Conservation (phyloP, 2,888 invertebrate genomes). For the Drepana falcataria region DNA sequence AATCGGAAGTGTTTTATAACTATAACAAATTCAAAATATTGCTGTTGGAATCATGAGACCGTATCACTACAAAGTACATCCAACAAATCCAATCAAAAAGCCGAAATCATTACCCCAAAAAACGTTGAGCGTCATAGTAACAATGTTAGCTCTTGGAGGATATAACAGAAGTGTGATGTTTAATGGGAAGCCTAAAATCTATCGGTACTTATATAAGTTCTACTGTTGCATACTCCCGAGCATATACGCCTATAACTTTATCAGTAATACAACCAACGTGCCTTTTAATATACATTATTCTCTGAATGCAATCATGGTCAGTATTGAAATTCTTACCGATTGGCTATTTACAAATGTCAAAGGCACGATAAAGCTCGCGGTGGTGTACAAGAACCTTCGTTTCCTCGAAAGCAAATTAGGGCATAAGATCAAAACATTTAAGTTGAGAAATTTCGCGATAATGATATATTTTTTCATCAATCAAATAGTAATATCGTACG, state of each 20-base stretch:
- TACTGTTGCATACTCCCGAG: neutral
- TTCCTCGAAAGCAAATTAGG: neutral
- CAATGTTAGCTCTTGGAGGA: neutral
- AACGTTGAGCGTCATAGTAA: neutral
- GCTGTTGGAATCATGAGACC: neutral
- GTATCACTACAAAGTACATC: neutral
- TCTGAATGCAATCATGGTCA: neutral
- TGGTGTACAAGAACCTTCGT: neutral
- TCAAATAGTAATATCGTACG: neutral
- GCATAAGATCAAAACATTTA: neutral
- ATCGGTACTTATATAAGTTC: neutral
- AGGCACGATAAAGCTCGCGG: neutral
- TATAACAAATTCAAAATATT: too few relatives aligned
- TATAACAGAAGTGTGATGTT: slow-evolving; percentile 1
- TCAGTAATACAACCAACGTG: neutral
- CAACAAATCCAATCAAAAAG: neutral
- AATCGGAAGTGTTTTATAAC: too few relatives aligned
- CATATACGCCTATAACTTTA: neutral
- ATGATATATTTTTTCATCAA: neutral
- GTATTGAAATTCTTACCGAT: neutral
- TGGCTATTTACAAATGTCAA: neutral
- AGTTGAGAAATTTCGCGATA: neutral
- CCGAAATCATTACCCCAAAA: neutral
- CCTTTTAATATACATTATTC: neutral
- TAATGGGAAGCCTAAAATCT: neutral